Percentiles rank a stretch among this genome's conserved stretches.
These are phyloP conservation scores for Bos taurus DNA, from an alignment of 2,113 vertebrate species.

Conservation along the genomic window DNA sequence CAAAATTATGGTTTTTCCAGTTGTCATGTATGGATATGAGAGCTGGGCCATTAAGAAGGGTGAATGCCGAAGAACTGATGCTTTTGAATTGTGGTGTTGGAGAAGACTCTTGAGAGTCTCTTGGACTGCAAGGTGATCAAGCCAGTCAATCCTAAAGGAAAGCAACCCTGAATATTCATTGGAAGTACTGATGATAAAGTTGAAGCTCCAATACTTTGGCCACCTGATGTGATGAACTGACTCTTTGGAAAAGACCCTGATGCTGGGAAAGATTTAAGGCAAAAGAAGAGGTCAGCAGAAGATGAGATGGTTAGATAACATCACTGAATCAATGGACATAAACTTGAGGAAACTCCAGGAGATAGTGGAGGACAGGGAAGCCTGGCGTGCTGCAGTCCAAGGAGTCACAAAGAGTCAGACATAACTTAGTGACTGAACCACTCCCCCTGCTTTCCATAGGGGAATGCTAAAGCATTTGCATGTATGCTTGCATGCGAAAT, in stretches of 20 bases:
- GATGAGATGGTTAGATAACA: neutral
- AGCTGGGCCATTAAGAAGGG: neutral
- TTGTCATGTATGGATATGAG: neutral
- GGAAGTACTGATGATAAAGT: neutral
- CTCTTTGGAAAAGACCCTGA: neutral
- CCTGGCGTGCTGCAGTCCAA: neutral
- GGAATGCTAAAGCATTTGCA: neutral
- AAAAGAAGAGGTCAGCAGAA: neutral
- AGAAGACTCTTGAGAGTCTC: neutral
- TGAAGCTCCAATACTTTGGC: neutral
- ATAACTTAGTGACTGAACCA: neutral
- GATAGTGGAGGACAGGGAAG: neutral
- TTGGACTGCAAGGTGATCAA: neutral
- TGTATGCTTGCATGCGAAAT: neutral
- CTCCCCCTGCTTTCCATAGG: neutral
- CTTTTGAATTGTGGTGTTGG: neutral
- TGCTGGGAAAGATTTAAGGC: neutral
- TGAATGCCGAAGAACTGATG: neutral
- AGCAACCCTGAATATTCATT: neutral
- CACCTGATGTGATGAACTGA: neutral
- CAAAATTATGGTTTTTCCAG: neutral
- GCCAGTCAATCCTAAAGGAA: neutral
- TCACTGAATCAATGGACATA: neutral
- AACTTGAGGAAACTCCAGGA: neutral
- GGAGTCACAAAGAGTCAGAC: neutral